Evolutionary conservation across 2,888 invertebrate genomes (phyloP), one percentile per base, ranked within the genome.

Genomic region (Spialia ferax): DNA sequence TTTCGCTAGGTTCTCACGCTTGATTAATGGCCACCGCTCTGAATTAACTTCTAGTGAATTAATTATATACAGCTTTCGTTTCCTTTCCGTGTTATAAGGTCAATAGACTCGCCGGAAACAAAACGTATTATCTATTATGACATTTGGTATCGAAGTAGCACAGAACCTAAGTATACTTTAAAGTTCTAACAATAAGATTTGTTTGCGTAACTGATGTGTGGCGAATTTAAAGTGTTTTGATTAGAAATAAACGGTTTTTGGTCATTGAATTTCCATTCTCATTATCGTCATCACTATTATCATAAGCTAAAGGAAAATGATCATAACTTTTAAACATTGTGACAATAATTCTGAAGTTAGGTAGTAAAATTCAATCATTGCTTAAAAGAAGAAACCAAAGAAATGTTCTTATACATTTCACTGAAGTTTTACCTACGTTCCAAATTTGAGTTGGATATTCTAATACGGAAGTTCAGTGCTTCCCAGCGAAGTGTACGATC

Each of bases 51-150:
- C 54, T 42, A 45, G 18, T 42, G n/a, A 32, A 48, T 57, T 64
- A 57, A 64, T 64, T 64, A 63, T 29, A 57, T 32, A 48, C 64
- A 57, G 56, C 56, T 64, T 64, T 57, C 64, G 56, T 23, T 64
- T 64, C 64, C 64, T 64, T 15, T 56, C 20, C 20, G 23, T 52
- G 23, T 15, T 6, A 45, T 35, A 29, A 52, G 62, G 62, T 61
- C 45, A 45, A 45, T 61, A n/a, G 23, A 52, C 15, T 50, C 23
- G 48, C 62, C 50, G 50, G 35, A 62, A 50, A 32, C 32, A 50
- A 50, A 15, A 11, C 15, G 54, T 29, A 26, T 7, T 4, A n/a
- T n/a, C 15, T 38, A n/a, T n/a, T 38, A 38, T 26, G 11, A 18
- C 29, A 18, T 29, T 3, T 15, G 26, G 18, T 55, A 15, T 2